Evolutionary conservation across 2,888 invertebrate species (phyloP).

Genomic region (Drosophila austrosaltans): DNA sequence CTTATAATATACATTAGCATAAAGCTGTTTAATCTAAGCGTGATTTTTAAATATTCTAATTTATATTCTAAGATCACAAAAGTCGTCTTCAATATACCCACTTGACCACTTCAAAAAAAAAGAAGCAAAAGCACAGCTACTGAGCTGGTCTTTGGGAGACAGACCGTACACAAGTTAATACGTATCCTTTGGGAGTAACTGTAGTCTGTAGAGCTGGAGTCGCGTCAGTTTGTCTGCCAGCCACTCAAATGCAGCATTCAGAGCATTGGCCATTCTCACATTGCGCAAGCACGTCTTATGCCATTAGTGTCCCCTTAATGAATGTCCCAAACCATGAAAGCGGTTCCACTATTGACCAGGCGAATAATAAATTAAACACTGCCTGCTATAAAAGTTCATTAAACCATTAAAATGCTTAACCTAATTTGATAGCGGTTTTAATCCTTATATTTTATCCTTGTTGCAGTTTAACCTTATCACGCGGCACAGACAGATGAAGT

Average conservation of each 20-base stretch:
- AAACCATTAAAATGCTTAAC: conserved; percentile 43
- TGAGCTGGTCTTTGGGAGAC: not conserved
- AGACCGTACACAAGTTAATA: not conserved
- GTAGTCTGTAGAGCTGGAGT: not conserved
- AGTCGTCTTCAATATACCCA: no score
- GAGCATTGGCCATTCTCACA: not conserved
- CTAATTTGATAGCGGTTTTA: conserved; percentile 12
- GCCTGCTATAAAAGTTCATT: conserved; percentile 43
- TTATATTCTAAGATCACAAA: no score
- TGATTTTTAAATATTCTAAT: no score
- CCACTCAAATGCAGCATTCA: not conserved
- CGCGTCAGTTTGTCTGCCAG: conserved; percentile 54
- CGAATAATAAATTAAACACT: conserved; percentile 38
- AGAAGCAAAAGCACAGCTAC: not conserved
- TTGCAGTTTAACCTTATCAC: conserved; percentile 40
- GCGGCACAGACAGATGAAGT: conserved; percentile 35
- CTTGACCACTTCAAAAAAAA: not conserved
- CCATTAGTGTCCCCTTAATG: conserved; percentile 49
- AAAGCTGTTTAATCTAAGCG: no score
- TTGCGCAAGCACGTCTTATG: conserved; percentile 49
- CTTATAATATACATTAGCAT: no score
- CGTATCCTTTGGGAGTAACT: conserved; percentile 1
- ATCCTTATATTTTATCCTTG: conserved; percentile 22
- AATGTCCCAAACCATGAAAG: conserved; percentile 19
- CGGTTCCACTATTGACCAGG: conserved; percentile 15